phyloP scores from a whole-genome alignment of 2,888 invertebrate species.

The Esperia sulphurella region DNA sequence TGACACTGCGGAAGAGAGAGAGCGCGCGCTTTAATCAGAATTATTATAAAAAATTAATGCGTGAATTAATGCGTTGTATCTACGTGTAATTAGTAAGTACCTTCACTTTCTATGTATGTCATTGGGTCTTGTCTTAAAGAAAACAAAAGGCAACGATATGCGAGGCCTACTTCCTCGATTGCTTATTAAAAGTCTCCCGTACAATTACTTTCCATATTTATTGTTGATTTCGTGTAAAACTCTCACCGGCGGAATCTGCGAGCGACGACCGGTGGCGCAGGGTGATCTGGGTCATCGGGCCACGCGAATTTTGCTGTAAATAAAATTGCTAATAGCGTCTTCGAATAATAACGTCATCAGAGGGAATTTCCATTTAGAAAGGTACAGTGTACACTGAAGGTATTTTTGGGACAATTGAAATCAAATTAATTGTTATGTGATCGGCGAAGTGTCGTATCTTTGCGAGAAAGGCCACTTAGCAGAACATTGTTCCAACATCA shows the following conservation, averaged over 20 bases:
- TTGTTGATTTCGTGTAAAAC: slow-evolving; percentile 45
- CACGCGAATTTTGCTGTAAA: slow-evolving; percentile 36
- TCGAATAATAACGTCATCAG: background rate
- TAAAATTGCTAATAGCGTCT: slow-evolving; percentile 30
- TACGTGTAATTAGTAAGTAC: background rate
- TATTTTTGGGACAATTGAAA: no score
- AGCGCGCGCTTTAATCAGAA: no score
- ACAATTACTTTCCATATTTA: slow-evolving; percentile 63
- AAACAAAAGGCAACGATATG: slow-evolving; percentile 24
- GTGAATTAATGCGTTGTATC: background rate
- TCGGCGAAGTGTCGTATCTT: no score
- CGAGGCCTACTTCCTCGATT: slow-evolving; percentile 29
- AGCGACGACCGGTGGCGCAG: slow-evolving; percentile 15
- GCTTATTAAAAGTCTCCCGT: slow-evolving; percentile 41
- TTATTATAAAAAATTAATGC: no score
- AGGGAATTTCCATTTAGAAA: background rate
- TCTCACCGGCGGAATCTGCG: slow-evolving; percentile 53
- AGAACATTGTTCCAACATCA: no score
- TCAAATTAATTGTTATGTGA: no score
- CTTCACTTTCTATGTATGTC: slow-evolving; percentile 4
- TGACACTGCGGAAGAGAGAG: no score
- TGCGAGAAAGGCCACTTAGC: no score
- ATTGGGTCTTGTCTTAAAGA: slow-evolving; percentile 12
- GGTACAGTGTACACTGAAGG: background rate
- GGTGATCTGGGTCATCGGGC: slow-evolving; percentile 50